Evolutionary conservation across 2,797 vertebrate species (phyloP).

Genomic region (Spinus pinus): DNA sequence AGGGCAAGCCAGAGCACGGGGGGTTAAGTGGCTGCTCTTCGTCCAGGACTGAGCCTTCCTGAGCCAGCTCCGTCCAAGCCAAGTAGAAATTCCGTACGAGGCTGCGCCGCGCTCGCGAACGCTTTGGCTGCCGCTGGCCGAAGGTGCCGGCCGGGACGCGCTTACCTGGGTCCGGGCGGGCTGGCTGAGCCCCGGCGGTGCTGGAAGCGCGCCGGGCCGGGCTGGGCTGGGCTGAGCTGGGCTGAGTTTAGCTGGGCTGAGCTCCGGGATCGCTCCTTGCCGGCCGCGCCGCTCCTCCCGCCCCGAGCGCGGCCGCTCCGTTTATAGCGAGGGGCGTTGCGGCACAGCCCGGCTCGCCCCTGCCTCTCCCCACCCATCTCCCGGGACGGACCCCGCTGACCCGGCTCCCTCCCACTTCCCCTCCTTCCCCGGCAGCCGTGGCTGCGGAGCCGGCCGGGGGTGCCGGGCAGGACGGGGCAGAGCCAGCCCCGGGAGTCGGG

Average conservation of each 20-base stretch:
- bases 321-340: conserved; percentile 60
- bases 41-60: background rate
- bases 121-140: accelerated
- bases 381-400: conserved; percentile 24
- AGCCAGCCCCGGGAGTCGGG: accelerated
- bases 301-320: background rate
- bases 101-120: accelerated
- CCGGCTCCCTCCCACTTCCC: background rate
- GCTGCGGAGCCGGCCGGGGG: too few relatives aligned
- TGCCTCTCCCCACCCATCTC: conserved; percentile 36
- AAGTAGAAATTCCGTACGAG: accelerated
- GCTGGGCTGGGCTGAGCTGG: background rate
- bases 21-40: background rate
- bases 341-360: background rate
- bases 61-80: background rate
- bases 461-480: background rate
- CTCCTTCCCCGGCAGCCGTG: background rate
- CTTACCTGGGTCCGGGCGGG: conserved; percentile 26
- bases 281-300: background rate
- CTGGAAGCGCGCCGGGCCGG: background rate
- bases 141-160: background rate
- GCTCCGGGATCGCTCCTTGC: accelerated
- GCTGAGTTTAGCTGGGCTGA: accelerated
- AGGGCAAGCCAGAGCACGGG: background rate
- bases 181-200: background rate